Evolutionary conservation across 1,140 invertebrate species (phyloP).

Genomic region (Luehdorfia chinensis): DNA sequence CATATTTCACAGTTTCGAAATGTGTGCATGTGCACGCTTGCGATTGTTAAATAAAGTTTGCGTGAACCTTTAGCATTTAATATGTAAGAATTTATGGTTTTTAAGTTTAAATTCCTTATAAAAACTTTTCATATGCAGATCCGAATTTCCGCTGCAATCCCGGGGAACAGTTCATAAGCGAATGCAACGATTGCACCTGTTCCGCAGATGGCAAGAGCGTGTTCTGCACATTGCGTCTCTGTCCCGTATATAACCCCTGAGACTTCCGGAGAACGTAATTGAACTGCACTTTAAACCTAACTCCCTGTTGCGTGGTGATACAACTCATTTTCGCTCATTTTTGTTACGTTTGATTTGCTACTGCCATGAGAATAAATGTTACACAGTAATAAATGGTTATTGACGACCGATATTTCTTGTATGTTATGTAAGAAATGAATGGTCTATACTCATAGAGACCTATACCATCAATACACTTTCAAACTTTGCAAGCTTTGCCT

Average conservation of each 20-base stretch:
- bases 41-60: too few species aligned
- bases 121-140: slow-evolving; percentile 43
- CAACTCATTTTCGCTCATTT: background rate
- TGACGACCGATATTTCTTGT: too few species aligned
- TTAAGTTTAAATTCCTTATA: too few species aligned
- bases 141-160: slow-evolving; percentile 73
- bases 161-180: slow-evolving; percentile 70
- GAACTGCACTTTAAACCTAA: slow-evolving; percentile 5
- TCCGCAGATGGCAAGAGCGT: slow-evolving; percentile 71
- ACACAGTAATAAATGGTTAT: background rate
- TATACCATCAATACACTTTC: too few species aligned
- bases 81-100: too few species aligned
- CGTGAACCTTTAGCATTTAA: too few species aligned
- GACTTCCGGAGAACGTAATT: background rate
- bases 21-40: too few species aligned
- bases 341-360: slow-evolving; percentile 3
- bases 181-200: slow-evolving; percentile 76
- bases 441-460: too few species aligned
- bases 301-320: slow-evolving; percentile 1
- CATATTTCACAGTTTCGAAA: too few species aligned
- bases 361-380: background rate
- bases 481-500: too few species aligned
- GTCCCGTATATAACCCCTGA: slow-evolving; percentile 21
- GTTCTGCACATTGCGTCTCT: slow-evolving; percentile 67
- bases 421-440: too few species aligned